phyloP scores from a whole-genome alignment of 1,140 invertebrate genomes.

The Brachionus koreanus region DNA sequence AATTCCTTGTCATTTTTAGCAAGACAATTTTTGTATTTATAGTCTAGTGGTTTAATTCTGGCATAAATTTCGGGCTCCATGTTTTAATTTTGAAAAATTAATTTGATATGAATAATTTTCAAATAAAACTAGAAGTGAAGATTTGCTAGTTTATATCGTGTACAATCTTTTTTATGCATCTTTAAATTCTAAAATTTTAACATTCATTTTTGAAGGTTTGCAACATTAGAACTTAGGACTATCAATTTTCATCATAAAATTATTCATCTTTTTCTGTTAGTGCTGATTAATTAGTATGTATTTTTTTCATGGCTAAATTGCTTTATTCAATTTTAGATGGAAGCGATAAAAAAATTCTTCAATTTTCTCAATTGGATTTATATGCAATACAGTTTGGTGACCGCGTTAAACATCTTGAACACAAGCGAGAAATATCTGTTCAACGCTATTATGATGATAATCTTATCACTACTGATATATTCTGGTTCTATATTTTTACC shows the following conservation, averaged over 20 bases:
- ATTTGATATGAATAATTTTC: background rate
- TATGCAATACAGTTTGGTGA: slow-evolving; percentile 35
- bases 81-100: background rate
- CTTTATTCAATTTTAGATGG: background rate
- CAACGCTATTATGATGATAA: background rate
- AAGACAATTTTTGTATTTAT: background rate
- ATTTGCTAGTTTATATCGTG: background rate
- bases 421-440: slow-evolving; percentile 15
- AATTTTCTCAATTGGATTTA: slow-evolving; percentile 20
- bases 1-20: slow-evolving; percentile 7
- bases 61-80: slow-evolving; percentile 22
- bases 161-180: background rate
- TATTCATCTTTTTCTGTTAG: background rate
- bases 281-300: background rate
- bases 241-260: background rate
- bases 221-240: background rate
- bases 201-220: background rate
- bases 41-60: slow-evolving; percentile 10
- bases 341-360: background rate
- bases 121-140: slow-evolving; percentile 6
- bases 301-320: background rate
- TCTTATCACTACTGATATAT: background rate
- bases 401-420: slow-evolving; percentile 25
- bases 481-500: slow-evolving; percentile 35
- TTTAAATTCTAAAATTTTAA: background rate